phyloP scores from a whole-genome alignment of 2,113 vertebrate species.

The Acanthochromis polyacanthus region DNA sequence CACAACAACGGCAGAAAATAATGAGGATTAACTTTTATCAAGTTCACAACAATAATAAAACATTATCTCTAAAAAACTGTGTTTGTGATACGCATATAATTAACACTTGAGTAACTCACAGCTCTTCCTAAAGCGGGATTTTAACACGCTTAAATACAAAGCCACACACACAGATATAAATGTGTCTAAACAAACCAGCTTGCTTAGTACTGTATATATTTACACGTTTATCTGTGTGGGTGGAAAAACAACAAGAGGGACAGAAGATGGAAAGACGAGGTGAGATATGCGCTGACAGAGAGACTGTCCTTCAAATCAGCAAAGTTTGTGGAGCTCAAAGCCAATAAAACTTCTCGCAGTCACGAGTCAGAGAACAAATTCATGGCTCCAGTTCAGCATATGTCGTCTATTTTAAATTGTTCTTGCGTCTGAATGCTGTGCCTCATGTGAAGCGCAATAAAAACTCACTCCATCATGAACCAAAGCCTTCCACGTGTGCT shows the following conservation, averaged over 20 bases:
- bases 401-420: not conserved
- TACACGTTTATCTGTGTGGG: too few species aligned
- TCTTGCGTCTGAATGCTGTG: not conserved
- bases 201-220: too few species aligned
- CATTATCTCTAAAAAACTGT: not conserved
- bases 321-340: too few species aligned
- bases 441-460: constrained; percentile 5
- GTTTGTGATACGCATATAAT: not conserved
- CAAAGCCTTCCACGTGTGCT: constrained; percentile 98
- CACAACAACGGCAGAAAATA: not conserved
- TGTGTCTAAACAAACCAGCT: not conserved
- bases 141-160: constrained; percentile 10
- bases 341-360: fast-evolving
- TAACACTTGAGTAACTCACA: not conserved
- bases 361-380: not conserved
- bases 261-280: too few species aligned
- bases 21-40: not conserved
- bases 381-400: not conserved
- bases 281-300: too few species aligned
- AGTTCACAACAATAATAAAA: constrained; percentile 1
- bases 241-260: not conserved
- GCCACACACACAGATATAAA: not conserved
- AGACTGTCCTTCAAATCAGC: too few species aligned
- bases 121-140: not conserved
- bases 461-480: constrained; percentile 96